Evolutionary conservation across 2,113 vertebrate species (phyloP).

Genomic region (Clupea harengus): DNA sequence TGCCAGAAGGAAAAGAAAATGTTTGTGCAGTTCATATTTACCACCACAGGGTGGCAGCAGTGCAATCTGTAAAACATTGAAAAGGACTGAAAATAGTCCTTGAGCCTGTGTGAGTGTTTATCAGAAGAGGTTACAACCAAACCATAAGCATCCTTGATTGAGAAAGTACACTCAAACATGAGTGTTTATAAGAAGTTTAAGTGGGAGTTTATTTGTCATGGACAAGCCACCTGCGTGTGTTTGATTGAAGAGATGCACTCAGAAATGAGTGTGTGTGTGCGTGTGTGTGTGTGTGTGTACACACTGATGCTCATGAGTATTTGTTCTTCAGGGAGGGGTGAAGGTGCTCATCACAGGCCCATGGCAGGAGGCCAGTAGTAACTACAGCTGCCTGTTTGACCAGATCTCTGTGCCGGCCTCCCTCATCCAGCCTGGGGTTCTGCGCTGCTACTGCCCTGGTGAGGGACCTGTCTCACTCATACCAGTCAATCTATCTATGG

Average conservation of each 20-base stretch:
- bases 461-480: slow-evolving; percentile 43
- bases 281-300: slow-evolving; percentile 38
- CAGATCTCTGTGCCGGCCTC: slow-evolving; percentile 98
- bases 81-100: neutral
- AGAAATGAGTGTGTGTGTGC: slow-evolving; percentile 18
- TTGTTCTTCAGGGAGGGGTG: slow-evolving; percentile 83
- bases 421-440: slow-evolving; percentile 94
- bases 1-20: neutral
- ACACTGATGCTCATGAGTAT: neutral
- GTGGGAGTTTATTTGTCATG: neutral
- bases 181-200: neutral
- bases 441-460: slow-evolving; percentile 99
- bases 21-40: neutral
- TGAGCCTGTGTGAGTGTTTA: neutral
- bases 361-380: slow-evolving; percentile 95
- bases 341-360: slow-evolving; percentile 98
- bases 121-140: neutral
- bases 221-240: neutral
- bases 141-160: neutral
- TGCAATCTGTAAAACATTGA: neutral
- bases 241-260: neutral
- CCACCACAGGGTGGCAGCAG: slow-evolving; percentile 44
- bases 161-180: neutral
- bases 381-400: slow-evolving; percentile 98
- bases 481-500: neutral